Conservation (phyloP, 2,797 vertebrate species). For the Darevskia mixta region DNA sequence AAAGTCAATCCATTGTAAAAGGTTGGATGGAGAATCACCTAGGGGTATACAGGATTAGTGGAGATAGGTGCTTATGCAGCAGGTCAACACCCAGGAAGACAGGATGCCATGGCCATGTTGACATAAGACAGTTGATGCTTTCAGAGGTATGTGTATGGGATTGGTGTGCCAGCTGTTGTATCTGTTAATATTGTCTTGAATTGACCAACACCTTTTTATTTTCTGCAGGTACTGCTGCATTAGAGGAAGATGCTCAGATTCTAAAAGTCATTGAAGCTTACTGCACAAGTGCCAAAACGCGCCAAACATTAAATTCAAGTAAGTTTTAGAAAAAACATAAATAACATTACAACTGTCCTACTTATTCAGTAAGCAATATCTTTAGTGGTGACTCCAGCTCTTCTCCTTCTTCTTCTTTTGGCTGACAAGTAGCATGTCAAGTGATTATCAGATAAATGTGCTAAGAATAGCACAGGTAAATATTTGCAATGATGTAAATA, state of each 20-base stretch:
- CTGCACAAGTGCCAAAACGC: conserved; percentile 98
- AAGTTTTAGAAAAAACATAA: conserved; percentile 77
- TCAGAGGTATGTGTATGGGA: not conserved
- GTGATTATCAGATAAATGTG: not conserved
- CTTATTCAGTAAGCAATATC: not conserved
- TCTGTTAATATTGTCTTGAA: not conserved
- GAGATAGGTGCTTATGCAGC: not conserved
- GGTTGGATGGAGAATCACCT: not conserved
- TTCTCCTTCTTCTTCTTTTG: not conserved
- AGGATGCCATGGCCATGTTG: not conserved
- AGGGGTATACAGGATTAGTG: not conserved
- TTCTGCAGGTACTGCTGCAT: conserved; percentile 91
- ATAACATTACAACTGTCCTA: not conserved
- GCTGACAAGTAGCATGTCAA: not conserved
- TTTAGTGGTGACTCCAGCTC: not conserved
- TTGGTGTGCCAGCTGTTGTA: not conserved
- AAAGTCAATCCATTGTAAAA: not conserved
- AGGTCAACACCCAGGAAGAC: not conserved
- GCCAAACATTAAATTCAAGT: conserved; percentile 99
- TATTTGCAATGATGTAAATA: not conserved
- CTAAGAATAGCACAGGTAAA: not conserved
- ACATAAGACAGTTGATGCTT: not conserved
- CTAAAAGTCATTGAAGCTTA: conserved; percentile 99
- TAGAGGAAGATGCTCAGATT: conserved; percentile 98
- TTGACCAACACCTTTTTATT: not conserved